Base-by-base conservation (phyloP, 2,113 vertebrate species). In the Triplophysa siluroides region DNA sequence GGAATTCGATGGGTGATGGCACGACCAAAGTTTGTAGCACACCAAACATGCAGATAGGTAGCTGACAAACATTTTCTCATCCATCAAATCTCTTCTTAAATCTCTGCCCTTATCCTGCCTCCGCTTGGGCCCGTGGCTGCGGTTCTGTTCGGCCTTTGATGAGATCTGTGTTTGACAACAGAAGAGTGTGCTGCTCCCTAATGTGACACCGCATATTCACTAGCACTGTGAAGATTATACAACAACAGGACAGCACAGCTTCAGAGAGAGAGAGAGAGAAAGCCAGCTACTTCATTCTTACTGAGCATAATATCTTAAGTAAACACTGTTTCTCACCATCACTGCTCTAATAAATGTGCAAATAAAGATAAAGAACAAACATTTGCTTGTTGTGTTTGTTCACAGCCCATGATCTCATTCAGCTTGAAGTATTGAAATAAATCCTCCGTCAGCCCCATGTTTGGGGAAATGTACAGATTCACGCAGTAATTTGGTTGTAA, bases 91-190 rank as follows among this genome's bases (percentile, higher is more conserved):
- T 63, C 38, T 45, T 41, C 47, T 71, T 23, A 61, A 63, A 62
- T 69, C 78, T 63, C 38, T 62, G 60, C 47, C 63, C 45, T 54
- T 29, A 62, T 41, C 66, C 33, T 50, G 67, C 11, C 54, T 62
- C 58, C 18, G 1, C 56, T 29, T 50, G 65, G 54, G 54, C 24
- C 33, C 4, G 18, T 13, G 33, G 78, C 19, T 33, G 58, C 61
- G 45, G 65, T n/a, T 56, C 45, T 62, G 33, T 65, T 69, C 77
- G 47, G 82, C 24, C 54, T 78, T 77, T 83, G 78, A 78, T 78
- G 26, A 69, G 33, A 76, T 72, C 24, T 2, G 1, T 81, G 82
- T 81, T 72, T 77, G 74, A 78, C 82, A 80, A 56, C 47, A 67
- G 58, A 66, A 79, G 58, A 71, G 45, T 45, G 61, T 65, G 24